These are phyloP conservation scores for Ondatra zibethicus DNA, from an alignment of 2,113 vertebrate species.

Conservation along the genomic window DNA sequence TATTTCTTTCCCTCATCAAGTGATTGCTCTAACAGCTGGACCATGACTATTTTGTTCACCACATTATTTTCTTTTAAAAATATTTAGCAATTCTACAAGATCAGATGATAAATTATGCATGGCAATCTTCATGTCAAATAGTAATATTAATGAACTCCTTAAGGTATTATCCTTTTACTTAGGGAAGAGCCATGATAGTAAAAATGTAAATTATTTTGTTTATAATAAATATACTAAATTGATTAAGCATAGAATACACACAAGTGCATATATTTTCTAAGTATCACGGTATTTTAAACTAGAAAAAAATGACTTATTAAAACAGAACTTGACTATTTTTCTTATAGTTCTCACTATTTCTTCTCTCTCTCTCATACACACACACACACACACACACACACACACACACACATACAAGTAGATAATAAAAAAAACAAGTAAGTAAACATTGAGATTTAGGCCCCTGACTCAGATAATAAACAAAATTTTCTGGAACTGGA, in stretches of 20 bases:
- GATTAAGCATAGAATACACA: constrained; percentile 21
- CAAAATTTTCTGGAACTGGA: not conserved
- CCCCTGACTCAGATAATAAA: not conserved
- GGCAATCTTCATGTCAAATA: constrained; percentile 10
- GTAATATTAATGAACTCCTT: not conserved
- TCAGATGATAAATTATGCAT: not conserved
- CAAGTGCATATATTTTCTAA: not conserved
- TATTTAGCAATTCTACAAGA: not conserved
- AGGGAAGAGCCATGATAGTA: not conserved
- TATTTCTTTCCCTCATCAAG: not conserved
- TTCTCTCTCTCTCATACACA: not conserved
- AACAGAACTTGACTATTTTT: not conserved
- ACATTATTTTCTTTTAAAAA: not conserved
- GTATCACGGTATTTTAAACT: not conserved
- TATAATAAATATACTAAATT: constrained; percentile 38
- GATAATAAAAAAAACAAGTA: not conserved
- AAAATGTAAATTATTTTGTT: constrained; percentile 50
- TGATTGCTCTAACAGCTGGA: constrained; percentile 39
- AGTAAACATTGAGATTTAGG: not conserved
- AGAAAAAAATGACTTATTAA: not conserved
- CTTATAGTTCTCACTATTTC: not conserved
- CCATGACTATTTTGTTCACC: constrained; percentile 7
- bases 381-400: too few species aligned
- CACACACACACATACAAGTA: not conserved
- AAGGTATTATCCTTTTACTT: constrained; percentile 40